Evolutionary conservation across 1,140 invertebrate genomes (phyloP).

Genomic region (Bradysia coprophila): DNA sequence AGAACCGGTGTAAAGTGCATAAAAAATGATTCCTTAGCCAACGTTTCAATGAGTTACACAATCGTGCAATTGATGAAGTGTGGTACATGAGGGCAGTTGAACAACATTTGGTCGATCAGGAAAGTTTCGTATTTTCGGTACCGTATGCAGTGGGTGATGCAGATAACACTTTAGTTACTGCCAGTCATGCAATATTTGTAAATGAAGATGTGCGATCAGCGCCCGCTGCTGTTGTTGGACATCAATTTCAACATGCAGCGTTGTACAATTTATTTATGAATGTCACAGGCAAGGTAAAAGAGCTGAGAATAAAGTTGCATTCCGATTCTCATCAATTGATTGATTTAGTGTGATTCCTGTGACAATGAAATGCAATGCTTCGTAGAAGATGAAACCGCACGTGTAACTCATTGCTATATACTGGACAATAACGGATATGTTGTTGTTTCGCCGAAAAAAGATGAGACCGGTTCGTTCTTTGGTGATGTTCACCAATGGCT

Average conservation of each 20-base stretch:
- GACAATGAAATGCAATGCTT: no score
- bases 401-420: slow-evolving; percentile 74
- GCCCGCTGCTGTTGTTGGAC: slow-evolving; percentile 81
- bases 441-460: slow-evolving; percentile 49
- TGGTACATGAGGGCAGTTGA: slow-evolving; percentile 90
- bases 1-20: no score
- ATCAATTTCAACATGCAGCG: slow-evolving; percentile 65
- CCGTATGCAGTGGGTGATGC: slow-evolving; percentile 39
- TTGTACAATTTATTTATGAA: slow-evolving; percentile 59
- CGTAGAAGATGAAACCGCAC: no score
- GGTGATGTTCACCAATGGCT: slow-evolving; percentile 64
- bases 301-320: no score
- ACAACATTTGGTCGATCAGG: slow-evolving; percentile 57
- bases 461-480: slow-evolving; percentile 68
- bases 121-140: slow-evolving; percentile 76
- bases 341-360: no score
- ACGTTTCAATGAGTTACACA: slow-evolving; percentile 36
- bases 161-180: slow-evolving; percentile 59
- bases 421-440: slow-evolving; percentile 84
- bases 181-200: slow-evolving; percentile 70
- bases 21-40: no score
- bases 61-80: slow-evolving; percentile 70
- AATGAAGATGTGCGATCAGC: slow-evolving; percentile 41
- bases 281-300: slow-evolving; percentile 44
- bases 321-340: slow-evolving; percentile 3